Evolutionary conservation across 2,888 invertebrate genomes (phyloP), one percentile per base, ranked within the genome.

Genomic region (Altica lythri): DNA sequence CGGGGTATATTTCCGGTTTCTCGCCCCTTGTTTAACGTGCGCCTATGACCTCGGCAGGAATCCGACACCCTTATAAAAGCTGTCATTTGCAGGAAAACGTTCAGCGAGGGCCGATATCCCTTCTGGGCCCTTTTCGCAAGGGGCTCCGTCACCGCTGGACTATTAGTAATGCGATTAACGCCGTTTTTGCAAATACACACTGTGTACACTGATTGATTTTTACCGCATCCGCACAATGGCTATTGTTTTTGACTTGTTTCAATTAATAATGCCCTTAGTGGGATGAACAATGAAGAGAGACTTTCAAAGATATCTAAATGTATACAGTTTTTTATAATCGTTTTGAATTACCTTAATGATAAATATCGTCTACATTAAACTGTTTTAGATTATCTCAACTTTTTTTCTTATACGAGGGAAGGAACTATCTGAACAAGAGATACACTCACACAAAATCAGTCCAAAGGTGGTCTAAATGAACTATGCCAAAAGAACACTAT

Each of bases 41-140:
- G 71, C 68, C 71, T 55, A 67, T 69, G 72, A 57, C 65, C 62
- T 8, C 73, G 65, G 67, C 73, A 68, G 72, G 74, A 69, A 71
- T 68, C 68, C 73, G 70, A 71, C 73, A 73, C 75, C 75, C 75
- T 74, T 72, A 72, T 71, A 73, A 75, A 73, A 73, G 68, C 75
- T 75, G 75, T 75, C 75, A 75, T 66, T 69, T 61, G 68, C 75
- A 75, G 74, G 63, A 67, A 62, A 65, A 65, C 68, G 68, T 65
- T 66, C 64, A 64, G 64, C 66, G 50, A 54, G 62, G 47, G 47
- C 47, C 47, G 47, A 29, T 47, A 61, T 61, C 64, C 60, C 57
- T 48, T 59, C 62, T 58, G 63, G 59, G 62, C 67, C 68, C 63
- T 64, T 61, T 57, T 57, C 53, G 48, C 59, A 67, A 64, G 62